Base-by-base conservation (phyloP, 2,888 invertebrate genomes). In the Nipponacmea schrenckii region DNA sequence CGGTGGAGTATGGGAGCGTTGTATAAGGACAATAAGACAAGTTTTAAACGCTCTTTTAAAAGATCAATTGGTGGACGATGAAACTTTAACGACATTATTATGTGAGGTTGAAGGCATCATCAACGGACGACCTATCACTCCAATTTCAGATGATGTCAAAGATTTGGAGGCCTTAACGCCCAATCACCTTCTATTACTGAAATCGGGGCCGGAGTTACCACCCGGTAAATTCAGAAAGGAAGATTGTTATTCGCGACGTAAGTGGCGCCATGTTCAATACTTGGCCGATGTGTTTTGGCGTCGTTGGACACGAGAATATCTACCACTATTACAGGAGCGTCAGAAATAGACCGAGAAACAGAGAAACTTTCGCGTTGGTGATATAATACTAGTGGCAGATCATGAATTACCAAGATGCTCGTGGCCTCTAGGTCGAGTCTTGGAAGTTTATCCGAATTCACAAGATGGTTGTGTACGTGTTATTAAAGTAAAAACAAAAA, bases 1-100 rank as follows among this genome's bases (percentile, higher is more conserved):
- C 46, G 73, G 75, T 14, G 75, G 75, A 31, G 67, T 72, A n/a
- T 77, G 74, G 73, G 73, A 77, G 71, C 45, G 78, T 46, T 48
- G 68, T 44, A 77, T 77, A 24, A 20, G 77, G 46, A 64, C 72
- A 15, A 65, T 68, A 15, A 45, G 75, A 26, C 67, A 70, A 24
- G 68, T 77, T 20, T 66, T 70, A 31, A 62, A 64, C 48, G 46
- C 62, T 44, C 17, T 77, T 4, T 5, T 74, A 15, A 45, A 63
- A 24, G 44, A 71, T 31, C 69, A 76, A 62, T 15, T 26, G 4
- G 24, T 68, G 14, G 64, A 31, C 48, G 74, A 73, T 73, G 76
- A 75, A 31, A 26, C 20, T 17, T 27, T 75, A 17, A 20, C 17
- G 8, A 76, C 72, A 14, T 67, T 76, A 20, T 50, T 76, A 12